Evolutionary conservation across 2,113 vertebrate species (phyloP).

Genomic region (Mola mola): DNA sequence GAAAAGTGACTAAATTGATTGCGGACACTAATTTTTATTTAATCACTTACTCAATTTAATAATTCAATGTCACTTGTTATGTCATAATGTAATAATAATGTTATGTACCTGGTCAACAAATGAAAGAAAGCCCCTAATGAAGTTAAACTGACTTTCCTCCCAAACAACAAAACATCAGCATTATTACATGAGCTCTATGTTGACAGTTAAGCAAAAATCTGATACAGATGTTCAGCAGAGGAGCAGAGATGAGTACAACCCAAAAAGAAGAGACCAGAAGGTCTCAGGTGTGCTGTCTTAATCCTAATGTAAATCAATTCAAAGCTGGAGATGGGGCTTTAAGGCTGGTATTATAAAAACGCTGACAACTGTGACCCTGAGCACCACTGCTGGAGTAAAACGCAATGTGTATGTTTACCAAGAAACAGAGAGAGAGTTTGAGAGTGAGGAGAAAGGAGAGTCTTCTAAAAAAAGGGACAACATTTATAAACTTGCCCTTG

Average conservation of each 20-base stretch:
- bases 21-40: too few species aligned
- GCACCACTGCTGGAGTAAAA: background rate
- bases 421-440: background rate
- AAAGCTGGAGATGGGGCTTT: slow-evolving; percentile 17
- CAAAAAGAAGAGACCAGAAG: too few species aligned
- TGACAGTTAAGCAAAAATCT: too few species aligned
- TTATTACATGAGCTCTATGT: too few species aligned
- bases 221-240: background rate
- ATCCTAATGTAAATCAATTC: slow-evolving; percentile 21
- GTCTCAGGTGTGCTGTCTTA: slow-evolving; percentile 39
- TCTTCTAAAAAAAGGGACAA: slow-evolving; percentile 13
- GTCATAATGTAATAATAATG: too few species aligned
- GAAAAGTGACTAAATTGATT: too few species aligned
- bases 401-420: background rate
- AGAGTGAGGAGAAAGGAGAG: background rate
- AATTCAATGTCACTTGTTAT: too few species aligned
- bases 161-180: too few species aligned
- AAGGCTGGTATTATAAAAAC: slow-evolving; percentile 6
- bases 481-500: slow-evolving; percentile 21
- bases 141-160: too few species aligned
- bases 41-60: too few species aligned
- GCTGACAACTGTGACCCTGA: slow-evolving; percentile 24
- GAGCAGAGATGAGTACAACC: background rate
- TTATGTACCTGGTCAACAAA: too few species aligned
- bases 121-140: too few species aligned